Evolutionary conservation across 2,888 invertebrate genomes (phyloP), one percentile per base, ranked within the genome.

Genomic region (Parelbella ahira): DNA sequence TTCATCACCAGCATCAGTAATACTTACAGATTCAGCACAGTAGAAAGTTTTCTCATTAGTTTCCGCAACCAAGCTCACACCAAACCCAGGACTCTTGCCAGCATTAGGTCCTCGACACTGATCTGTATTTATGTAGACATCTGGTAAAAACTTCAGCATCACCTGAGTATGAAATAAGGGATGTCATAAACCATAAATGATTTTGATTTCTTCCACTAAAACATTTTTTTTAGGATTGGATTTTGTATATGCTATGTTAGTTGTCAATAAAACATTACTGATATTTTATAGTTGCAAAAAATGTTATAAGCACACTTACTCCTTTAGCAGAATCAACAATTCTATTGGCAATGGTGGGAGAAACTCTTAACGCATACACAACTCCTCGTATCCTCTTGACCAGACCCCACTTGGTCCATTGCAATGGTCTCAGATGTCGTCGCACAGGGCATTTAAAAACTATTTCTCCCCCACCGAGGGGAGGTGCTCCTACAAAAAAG

Each of bases 101-200:
- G 97, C 94, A 53, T 93, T 91, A 43, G 93, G 91, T 0, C 98
- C 97, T 63, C 93, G 93, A 54, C 93, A 91, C 69, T 97, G 97
- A 81, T 99, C 99, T 0, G 96, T 95, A 62, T 95, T 93, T 51
- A 99, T 96, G 68, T 96, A 99, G 41, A 99, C 94, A 71, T 99
- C 99, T 0, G 98, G 96, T 6, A 99, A 75, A 70, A 96, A 98
- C 47, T 97, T 94, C 2, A 97, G 87, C 76, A 99, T 90, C 3
- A 96, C 90, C 68, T 88, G 59, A n/a, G n/a, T n/a, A n/a, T n/a
- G n/a, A n/a, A n/a, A n/a, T n/a, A n/a, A n/a, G n/a, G n/a, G n/a
- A n/a, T n/a, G n/a, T n/a, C n/a, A n/a, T n/a, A n/a, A n/a, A n/a
- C n/a, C n/a, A n/a, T n/a, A n/a, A n/a, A n/a, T n/a, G n/a, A n/a